Conservation (phyloP, 2,888 invertebrate genomes). For the Iphiclides podalirius region DNA sequence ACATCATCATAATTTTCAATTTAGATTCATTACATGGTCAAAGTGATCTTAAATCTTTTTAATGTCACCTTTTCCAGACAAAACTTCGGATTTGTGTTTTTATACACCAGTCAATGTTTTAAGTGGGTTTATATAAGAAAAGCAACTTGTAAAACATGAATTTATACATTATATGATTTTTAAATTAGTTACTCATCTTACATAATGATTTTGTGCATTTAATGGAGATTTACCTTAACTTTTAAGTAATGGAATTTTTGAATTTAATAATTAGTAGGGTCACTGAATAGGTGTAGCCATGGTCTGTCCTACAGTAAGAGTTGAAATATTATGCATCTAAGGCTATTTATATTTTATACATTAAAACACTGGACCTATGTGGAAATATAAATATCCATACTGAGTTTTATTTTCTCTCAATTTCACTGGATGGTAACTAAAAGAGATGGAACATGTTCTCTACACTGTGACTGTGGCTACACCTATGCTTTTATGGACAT, state of each 20-base stretch:
- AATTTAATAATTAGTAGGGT: constrained; percentile 5
- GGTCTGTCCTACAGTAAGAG: background rate
- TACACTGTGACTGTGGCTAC: too few relatives aligned
- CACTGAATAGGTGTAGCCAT: background rate
- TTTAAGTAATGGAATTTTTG: constrained; percentile 18
- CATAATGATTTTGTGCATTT: constrained; percentile 63
- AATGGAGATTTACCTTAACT: constrained; percentile 13
- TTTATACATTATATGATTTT: constrained; percentile 30
- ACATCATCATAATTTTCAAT: constrained; percentile 57
- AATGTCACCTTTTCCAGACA: background rate
- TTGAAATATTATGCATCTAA: too few relatives aligned
- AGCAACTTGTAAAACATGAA: constrained; percentile 19
- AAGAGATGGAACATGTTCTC: too few relatives aligned
- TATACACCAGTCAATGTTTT: constrained; percentile 3
- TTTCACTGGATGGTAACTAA: too few relatives aligned
- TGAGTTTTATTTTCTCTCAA: too few relatives aligned
- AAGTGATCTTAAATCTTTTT: background rate
- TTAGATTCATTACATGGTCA: constrained; percentile 37
- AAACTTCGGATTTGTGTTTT: background rate
- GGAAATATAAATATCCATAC: too few relatives aligned
- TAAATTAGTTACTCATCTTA: constrained; percentile 31
- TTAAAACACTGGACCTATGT: too few relatives aligned
- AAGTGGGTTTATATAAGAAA: background rate
- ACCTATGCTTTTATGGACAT: constrained; percentile 5
- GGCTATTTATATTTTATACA: too few relatives aligned